A percentile compares a stretch with the other conserved stretches of the same genome.
Conservation (phyloP, 2,797 vertebrate species). For the Coccyzus lansbergi region DNA sequence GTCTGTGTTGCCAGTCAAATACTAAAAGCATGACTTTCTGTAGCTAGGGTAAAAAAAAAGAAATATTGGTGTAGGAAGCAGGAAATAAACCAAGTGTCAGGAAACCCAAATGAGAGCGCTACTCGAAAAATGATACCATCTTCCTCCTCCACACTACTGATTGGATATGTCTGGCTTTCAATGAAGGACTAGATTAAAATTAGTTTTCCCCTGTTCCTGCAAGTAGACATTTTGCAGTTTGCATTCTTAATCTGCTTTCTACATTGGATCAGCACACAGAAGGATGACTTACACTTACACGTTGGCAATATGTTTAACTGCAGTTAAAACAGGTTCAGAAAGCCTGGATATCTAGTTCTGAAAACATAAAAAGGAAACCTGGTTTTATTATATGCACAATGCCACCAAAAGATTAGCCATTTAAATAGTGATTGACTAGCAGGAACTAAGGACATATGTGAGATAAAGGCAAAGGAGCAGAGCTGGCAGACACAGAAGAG, state of each 20-base stretch:
- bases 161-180: not conserved
- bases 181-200: not conserved
- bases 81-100: not conserved
- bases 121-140: not conserved
- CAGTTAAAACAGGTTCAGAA: not conserved
- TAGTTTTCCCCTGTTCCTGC: not conserved
- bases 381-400: not conserved
- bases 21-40: not conserved
- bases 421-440: rapidly evolving
- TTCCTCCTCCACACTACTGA: not conserved
- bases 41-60: not conserved
- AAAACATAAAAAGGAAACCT: not conserved
- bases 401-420: not conserved
- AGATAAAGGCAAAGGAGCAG: not conserved
- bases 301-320: not conserved
- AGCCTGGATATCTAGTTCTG: not conserved
- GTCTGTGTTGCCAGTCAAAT: not conserved
- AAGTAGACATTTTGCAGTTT: not conserved
- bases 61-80: not conserved
- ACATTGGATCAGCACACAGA: not conserved
- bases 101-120: not conserved
- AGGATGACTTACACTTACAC: not conserved
- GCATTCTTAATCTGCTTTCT: not conserved
- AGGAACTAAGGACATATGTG: not conserved
- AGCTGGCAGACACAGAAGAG: not conserved